A percentile compares a stretch with the other conserved stretches of the same genome.
Conservation (phyloP, 2,888 invertebrate genomes). For the Muschampia plurimacula region DNA sequence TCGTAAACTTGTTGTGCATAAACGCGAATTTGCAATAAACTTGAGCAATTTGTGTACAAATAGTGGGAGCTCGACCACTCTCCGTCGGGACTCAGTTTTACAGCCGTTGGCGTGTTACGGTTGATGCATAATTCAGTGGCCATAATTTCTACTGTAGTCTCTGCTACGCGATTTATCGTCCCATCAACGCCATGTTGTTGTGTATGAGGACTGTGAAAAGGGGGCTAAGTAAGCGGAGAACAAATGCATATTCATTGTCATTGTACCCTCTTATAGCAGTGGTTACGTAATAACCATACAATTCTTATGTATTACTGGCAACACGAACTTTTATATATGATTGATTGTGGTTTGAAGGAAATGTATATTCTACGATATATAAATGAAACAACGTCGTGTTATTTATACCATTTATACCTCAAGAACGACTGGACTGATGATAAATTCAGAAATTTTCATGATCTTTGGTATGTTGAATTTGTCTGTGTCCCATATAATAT, state of each 20-base stretch:
- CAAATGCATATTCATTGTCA: neutral
- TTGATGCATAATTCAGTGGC: conserved; percentile 81
- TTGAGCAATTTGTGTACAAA: conserved; percentile 51
- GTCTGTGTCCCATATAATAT: too few species aligned
- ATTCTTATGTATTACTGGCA: too few species aligned
- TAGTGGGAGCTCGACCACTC: conserved; percentile 43
- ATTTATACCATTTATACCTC: too few species aligned
- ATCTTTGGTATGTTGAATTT: too few species aligned
- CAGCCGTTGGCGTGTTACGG: conserved; percentile 62
- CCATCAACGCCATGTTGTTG: conserved; percentile 55
- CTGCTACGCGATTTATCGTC: conserved; percentile 71
- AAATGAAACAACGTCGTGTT: too few species aligned
- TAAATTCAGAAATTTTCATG: too few species aligned
- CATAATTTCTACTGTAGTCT: conserved; percentile 76
- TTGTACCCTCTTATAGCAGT: neutral
- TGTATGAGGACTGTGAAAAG: neutral
- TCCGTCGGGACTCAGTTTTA: conserved; percentile 65
- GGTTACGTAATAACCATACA: neutral
- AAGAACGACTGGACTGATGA: too few species aligned
- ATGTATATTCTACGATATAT: too few species aligned
- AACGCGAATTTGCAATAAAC: conserved; percentile 65
- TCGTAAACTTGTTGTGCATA: conserved; percentile 64
- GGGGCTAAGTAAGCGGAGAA: conserved; percentile 5
- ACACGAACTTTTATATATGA: too few species aligned
- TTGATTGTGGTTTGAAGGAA: too few species aligned